A percentile compares a stretch with the other conserved stretches of the same genome.
Conservation (phyloP, 2,888 invertebrate species). For the Acanthosepion esculentum region DNA sequence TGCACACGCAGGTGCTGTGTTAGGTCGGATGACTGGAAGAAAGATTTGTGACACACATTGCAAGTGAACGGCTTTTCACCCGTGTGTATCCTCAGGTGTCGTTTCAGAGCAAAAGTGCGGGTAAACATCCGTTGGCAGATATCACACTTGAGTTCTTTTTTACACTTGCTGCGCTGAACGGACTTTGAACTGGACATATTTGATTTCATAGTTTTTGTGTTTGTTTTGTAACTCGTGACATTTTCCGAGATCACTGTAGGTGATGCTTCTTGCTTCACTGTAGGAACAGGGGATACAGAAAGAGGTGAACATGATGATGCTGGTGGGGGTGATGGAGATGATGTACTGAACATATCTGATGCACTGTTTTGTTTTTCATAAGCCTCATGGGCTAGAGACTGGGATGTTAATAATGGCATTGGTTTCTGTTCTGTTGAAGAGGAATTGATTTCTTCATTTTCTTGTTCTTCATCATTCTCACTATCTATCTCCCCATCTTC, state of each 20-base stretch:
- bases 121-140: neutral
- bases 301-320: too few relatives aligned
- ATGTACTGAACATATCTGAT: neutral
- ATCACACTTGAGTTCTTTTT: neutral
- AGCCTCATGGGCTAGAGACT: neutral
- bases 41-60: neutral
- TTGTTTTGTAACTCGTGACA: neutral
- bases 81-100: neutral
- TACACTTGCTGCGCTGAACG: neutral
- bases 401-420: neutral
- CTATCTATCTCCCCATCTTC: neutral
- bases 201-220: neutral
- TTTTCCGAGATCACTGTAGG: neutral
- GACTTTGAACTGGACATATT: neutral
- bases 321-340: neutral
- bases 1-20: neutral
- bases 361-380: neutral
- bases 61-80: neutral
- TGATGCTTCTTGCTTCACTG: neutral
- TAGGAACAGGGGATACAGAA: neutral
- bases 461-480: too few relatives aligned
- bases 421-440: neutral
- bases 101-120: neutral
- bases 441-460: neutral
- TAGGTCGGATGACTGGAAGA: neutral